Percentiles rank a stretch among this genome's conserved stretches.
These are phyloP conservation scores for Cheilosia grossa DNA, from an alignment of 2,888 invertebrate species.

Conservation along the genomic window DNA sequence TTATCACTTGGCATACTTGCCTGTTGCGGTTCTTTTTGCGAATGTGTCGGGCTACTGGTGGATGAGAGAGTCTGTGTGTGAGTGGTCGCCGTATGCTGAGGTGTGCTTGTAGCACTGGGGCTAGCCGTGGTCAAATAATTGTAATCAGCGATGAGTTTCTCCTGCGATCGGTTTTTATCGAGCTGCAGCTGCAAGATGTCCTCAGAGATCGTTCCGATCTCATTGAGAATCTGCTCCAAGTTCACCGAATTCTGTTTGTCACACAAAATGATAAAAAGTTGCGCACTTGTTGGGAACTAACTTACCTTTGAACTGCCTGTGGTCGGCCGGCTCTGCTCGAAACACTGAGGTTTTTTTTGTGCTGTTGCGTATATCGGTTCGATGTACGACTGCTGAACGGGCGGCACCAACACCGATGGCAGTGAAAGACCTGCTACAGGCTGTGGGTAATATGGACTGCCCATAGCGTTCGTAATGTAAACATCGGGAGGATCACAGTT, in stretches of 20 bases:
- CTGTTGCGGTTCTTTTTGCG: constrained; percentile 21
- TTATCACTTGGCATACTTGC: constrained; percentile 71
- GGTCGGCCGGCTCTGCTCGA: constrained; percentile 76
- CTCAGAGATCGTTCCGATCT: constrained; percentile 86
- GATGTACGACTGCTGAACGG: constrained; percentile 55
- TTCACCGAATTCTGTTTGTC: constrained; percentile 85
- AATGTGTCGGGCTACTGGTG: constrained; percentile 27
- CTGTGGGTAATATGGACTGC: constrained; percentile 79
- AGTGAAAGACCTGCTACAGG: constrained; percentile 66
- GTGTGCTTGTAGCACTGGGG: constrained; percentile 15
- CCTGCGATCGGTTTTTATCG: constrained; percentile 80
- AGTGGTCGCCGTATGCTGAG: constrained; percentile 32
- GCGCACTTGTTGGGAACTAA: not conserved
- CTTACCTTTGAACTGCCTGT: constrained; percentile 56
- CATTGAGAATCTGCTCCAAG: constrained; percentile 87
- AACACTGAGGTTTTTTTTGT: constrained; percentile 79
- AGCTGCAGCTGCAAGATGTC: constrained; percentile 82
- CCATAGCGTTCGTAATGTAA: constrained; percentile 81
- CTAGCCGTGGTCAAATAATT: constrained; percentile 7
- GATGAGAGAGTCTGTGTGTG: constrained; percentile 56
- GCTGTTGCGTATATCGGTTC: constrained; percentile 82
- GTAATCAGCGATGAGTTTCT: constrained; percentile 75
- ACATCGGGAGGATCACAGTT: constrained; percentile 81
- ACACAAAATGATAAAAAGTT: not conserved
- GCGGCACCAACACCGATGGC: constrained; percentile 53